A percentile compares a stretch with the other conserved stretches of the same genome.
These are phyloP conservation scores for Aphaenogaster floridana DNA, from an alignment of 1,140 invertebrate species.

Conservation along the genomic window DNA sequence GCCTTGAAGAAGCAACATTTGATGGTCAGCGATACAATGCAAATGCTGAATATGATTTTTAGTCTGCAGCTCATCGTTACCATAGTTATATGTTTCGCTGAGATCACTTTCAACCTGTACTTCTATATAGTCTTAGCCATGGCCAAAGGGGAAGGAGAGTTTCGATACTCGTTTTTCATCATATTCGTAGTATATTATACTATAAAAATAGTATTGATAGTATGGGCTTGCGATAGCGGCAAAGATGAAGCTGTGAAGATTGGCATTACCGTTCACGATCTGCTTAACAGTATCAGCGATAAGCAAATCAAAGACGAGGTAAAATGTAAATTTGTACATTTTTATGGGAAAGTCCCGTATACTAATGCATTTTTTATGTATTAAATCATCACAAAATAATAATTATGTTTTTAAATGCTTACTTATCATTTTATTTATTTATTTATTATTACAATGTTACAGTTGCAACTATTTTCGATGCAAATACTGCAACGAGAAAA, in stretches of 20 bases:
- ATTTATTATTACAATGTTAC: slow-evolving; percentile 33
- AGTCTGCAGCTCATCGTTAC: slow-evolving; percentile 70
- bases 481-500: slow-evolving; percentile 78
- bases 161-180: slow-evolving; percentile 75
- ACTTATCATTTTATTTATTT: background rate
- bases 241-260: slow-evolving; percentile 75
- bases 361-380: background rate
- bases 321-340: slow-evolving; percentile 16
- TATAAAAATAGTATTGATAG: slow-evolving; percentile 74
- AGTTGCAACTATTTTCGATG: slow-evolving; percentile 79
- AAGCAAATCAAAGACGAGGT: slow-evolving; percentile 81
- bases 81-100: slow-evolving; percentile 77
- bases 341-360: background rate
- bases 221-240: slow-evolving; percentile 79
- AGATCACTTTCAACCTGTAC: slow-evolving; percentile 82
- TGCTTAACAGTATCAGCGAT: slow-evolving; percentile 75
- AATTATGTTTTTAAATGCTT: background rate
- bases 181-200: slow-evolving; percentile 73
- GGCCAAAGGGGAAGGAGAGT: slow-evolving; percentile 65
- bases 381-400: background rate
- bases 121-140: slow-evolving; percentile 75
- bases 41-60: slow-evolving; percentile 79
- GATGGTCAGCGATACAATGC: slow-evolving; percentile 77
- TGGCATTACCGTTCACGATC: slow-evolving; percentile 76
- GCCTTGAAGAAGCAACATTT: slow-evolving; percentile 79